Evolutionary conservation across 2,888 invertebrate species (phyloP).

Genomic region (Hypselothyrea guttata): DNA sequence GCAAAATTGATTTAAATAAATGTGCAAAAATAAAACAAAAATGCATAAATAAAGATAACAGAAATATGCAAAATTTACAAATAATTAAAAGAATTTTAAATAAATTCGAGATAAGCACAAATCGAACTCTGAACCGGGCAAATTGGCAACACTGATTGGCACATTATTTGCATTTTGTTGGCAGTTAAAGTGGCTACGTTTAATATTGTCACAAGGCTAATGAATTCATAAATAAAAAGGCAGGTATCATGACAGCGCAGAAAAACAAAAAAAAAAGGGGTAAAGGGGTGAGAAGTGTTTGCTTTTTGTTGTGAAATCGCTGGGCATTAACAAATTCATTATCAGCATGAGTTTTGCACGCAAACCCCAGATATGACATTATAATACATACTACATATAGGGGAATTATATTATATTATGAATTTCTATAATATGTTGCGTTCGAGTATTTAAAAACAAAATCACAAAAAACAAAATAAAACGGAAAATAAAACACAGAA

Average conservation of each 20-base stretch:
- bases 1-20: too few relatives aligned
- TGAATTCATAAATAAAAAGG: conserved; percentile 32
- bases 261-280: conserved; percentile 7
- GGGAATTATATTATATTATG: background rate
- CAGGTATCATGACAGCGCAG: conserved; percentile 48
- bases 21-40: too few relatives aligned
- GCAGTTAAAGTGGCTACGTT: conserved; percentile 2
- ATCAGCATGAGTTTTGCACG: conserved; percentile 6
- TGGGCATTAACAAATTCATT: conserved; percentile 17
- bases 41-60: too few relatives aligned
- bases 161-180: conserved; percentile 8
- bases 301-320: conserved; percentile 40
- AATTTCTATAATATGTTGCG: background rate
- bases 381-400: too few relatives aligned
- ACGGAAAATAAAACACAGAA: conserved; percentile 11
- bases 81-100: too few relatives aligned
- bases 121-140: too few relatives aligned
- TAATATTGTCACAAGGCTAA: conserved; percentile 11
- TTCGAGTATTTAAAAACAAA: conserved; percentile 34
- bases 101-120: too few relatives aligned
- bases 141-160: too few relatives aligned
- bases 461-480: conserved; percentile 34
- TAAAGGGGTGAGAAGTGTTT: background rate
- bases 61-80: too few relatives aligned
- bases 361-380: background rate